Evolutionary conservation across 1,140 invertebrate genomes (phyloP), one percentile per base, ranked within the genome.

Genomic region (Aphelenchoides avenae): DNA sequence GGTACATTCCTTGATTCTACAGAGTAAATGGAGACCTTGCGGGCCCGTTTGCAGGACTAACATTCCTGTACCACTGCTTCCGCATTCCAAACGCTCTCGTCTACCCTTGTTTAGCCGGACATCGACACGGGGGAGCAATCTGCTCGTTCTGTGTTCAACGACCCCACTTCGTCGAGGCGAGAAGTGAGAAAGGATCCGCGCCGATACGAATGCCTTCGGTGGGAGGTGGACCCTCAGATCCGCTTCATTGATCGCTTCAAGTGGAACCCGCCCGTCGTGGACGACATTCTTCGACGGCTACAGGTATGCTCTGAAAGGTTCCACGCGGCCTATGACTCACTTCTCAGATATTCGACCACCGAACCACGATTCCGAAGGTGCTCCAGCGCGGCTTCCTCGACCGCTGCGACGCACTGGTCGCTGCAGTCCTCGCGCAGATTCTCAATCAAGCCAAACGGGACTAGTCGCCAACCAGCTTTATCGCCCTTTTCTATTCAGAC

Each of bases 331-430:
- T 59, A 46, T 49, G n/a, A 52, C n/a, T 46, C 57, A 55, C 26
- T 5, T 90, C 89, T n/a, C 91, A 90, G 89, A 89, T 98, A 77
- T 86, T 87, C 52, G 93, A 97, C 79, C 93, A 94, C 2, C 83
- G 92, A 37, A 91, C 88, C 36, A 98, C 94, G 30, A 98, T 98
- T 76, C 94, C 94, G 18, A 98, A 98, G 81, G 97, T 93, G 90
- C 84, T 96, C 80, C 94, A 98, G 79, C 82, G 94, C 52, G 92
- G 92, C 24, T 89, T 92, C 64, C 89, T 96, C 85, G 94, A 98
- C 81, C 90, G 91, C 0, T 77, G 92, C 24, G 91, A 94, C 78
- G 89, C 89, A 79, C 82, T 91, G 2, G 59, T 84, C 13, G 81
- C 82, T 3, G 63, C 81, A 5, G 39, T 59, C 9, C 43, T 46